Evolutionary conservation across 2,113 vertebrate genomes (phyloP).

Genomic region (Poeciliopsis prolifica): DNA sequence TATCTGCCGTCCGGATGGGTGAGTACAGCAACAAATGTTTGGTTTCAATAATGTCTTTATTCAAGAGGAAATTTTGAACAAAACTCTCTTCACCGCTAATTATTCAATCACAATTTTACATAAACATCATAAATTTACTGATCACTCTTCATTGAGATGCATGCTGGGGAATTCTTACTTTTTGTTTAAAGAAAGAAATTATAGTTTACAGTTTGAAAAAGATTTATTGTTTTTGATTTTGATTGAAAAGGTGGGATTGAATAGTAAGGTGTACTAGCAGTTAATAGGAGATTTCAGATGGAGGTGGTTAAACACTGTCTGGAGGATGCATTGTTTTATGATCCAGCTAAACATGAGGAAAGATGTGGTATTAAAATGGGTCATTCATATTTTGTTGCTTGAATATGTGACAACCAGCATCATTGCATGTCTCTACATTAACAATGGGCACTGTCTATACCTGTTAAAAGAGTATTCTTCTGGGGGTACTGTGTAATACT

Average conservation of each 20-base stretch:
- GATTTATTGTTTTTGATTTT: not conserved
- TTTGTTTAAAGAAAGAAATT: not conserved
- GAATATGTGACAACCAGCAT: not conserved
- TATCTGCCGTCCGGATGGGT: constrained; percentile 90
- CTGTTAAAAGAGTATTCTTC: not conserved
- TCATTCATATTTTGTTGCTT: not conserved
- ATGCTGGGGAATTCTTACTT: not conserved
- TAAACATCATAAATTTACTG: not conserved
- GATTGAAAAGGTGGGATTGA: not conserved
- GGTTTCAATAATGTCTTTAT: too few species aligned
- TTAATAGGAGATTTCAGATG: not conserved
- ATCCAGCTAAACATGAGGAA: not conserved
- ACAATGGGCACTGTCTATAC: not conserved
- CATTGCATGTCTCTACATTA: not conserved
- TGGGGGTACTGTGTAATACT: too few species aligned
- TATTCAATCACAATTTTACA: not conserved
- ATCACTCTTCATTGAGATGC: too few species aligned
- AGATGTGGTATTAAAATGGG: not conserved
- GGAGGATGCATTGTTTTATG: not conserved
- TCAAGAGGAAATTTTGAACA: not conserved
- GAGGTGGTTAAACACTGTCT: not conserved
- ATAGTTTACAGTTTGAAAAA: not conserved
- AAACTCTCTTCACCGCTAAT: too few species aligned
- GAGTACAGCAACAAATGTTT: constrained; percentile 28
- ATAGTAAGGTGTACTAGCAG: not conserved